These are phyloP conservation scores for Catagonus wagneri DNA, from an alignment of 2,113 vertebrate genomes.

Conservation along the genomic window DNA sequence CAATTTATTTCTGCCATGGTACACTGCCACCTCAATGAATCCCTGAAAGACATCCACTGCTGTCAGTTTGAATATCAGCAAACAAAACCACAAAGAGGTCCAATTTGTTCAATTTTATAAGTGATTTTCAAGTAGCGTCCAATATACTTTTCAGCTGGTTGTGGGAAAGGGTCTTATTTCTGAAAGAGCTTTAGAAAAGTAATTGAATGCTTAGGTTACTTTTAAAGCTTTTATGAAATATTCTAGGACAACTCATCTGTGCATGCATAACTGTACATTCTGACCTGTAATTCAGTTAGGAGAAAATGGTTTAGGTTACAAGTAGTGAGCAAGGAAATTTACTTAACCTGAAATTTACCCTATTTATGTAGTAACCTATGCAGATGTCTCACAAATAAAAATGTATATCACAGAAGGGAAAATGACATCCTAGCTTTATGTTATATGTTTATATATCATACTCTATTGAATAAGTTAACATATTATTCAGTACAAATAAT, in stretches of 20 bases:
- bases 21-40: constrained; percentile 50
- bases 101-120: constrained; percentile 44
- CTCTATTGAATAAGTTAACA: neutral
- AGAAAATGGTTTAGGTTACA: constrained; percentile 28
- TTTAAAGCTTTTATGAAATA: neutral
- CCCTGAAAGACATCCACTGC: constrained; percentile 10
- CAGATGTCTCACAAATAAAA: neutral
- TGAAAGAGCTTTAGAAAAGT: constrained; percentile 6
- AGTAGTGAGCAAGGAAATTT: neutral
- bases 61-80: constrained; percentile 57
- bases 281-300: neutral
- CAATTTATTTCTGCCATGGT: constrained; percentile 65
- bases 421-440: neutral
- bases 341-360: neutral
- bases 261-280: neutral
- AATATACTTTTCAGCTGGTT: neutral
- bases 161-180: neutral
- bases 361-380: neutral
- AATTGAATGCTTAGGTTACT: neutral
- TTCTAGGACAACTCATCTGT: neutral
- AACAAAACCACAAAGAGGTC: constrained; percentile 47
- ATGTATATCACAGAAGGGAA: neutral
- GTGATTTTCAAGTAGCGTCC: constrained; percentile 41
- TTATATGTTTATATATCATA: neutral
- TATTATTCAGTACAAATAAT: neutral